Evolutionary conservation across 2,888 invertebrate genomes (phyloP), one percentile per base, ranked within the genome.

Genomic region (Caenorhabditis sp.): DNA sequence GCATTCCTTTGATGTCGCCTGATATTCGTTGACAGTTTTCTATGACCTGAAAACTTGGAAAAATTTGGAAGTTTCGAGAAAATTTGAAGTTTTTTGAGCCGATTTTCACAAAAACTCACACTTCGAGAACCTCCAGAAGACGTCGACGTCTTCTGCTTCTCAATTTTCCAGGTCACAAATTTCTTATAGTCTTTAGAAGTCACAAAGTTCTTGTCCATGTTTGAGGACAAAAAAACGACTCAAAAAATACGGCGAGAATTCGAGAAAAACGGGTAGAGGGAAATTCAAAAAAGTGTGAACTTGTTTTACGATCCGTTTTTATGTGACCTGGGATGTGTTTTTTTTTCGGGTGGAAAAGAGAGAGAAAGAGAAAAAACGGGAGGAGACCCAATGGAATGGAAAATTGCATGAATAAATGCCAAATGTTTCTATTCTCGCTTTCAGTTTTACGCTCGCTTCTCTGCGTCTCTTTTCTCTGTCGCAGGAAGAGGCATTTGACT

Each of bases 1-100:
- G 76, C 74, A 90, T 84, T 35, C 90, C 89, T 61, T 86, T 85
- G 24, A 91, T 85, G 66, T 91, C 89, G 19, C 90, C 87, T 19
- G 80, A 80, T 28, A 87, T 75, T 38, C 83, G 82, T 19, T 86
- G 83, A 26, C 83, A 76, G 35, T 68, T 80, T 59, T 87, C 87
- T 0, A 75, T 61, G 12, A 77, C 72, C 87, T 87, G 79, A 24
- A 85, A 85, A 38, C 35, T 22, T 19, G 31, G 8, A 19, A 35
- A 41, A 7, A 69, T 35, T 41, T 22, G 31, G 24, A 24, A 54
- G 28, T 26, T 44, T 41, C 10, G 8, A 41, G 24, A n/a, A 35
- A 61, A 61, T 41, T 22, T 61, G 6, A 1, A 22, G 41, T 61
- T 61, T 38, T 38, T 19, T 10, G 38, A 54, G 38, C 38, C 38